Evolutionary conservation across 1,140 invertebrate species (phyloP).

Genomic region (Penaeus vannamei): DNA sequence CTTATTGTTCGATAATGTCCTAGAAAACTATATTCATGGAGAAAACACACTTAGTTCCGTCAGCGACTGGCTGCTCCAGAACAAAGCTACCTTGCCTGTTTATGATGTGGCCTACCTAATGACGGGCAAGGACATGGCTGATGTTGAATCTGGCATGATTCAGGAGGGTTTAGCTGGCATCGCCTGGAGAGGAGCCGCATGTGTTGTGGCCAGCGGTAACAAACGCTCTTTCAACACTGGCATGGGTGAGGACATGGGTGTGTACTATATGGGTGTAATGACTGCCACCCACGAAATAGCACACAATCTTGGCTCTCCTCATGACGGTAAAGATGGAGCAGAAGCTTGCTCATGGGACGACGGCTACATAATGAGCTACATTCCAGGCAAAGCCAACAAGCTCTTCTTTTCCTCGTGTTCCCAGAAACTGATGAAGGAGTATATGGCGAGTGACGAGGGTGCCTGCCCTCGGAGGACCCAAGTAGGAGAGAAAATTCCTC

Average conservation of each 20-base stretch:
- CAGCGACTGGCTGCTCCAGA: constrained; percentile 58
- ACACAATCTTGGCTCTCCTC: constrained; percentile 68
- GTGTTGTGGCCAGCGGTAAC: constrained; percentile 25
- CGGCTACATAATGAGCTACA: constrained; percentile 69
- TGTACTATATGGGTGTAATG: constrained; percentile 66
- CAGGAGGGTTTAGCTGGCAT: constrained; percentile 39
- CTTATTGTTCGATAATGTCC: constrained; percentile 54
- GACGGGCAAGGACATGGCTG: constrained; percentile 61
- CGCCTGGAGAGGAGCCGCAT: constrained; percentile 48
- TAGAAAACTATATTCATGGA: constrained; percentile 48
- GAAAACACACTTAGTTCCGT: constrained; percentile 53
- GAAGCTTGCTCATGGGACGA: constrained; percentile 60
- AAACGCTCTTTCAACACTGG: constrained; percentile 55
- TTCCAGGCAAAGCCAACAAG: constrained; percentile 43
- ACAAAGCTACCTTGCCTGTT: constrained; percentile 37
- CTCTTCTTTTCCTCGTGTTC: constrained; percentile 63
- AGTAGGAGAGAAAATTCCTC: not conserved
- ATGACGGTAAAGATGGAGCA: constrained; percentile 65
- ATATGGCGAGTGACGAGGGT: not conserved
- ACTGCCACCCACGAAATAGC: constrained; percentile 68
- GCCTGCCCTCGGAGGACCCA: constrained; percentile 42
- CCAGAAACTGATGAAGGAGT: constrained; percentile 52
- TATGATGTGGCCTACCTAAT: constrained; percentile 66
- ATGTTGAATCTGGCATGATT: constrained; percentile 43
- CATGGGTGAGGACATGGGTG: constrained; percentile 67